These are phyloP conservation scores for Drosophila biarmipes DNA, from an alignment of 1,140 invertebrate species.

Conservation along the genomic window DNA sequence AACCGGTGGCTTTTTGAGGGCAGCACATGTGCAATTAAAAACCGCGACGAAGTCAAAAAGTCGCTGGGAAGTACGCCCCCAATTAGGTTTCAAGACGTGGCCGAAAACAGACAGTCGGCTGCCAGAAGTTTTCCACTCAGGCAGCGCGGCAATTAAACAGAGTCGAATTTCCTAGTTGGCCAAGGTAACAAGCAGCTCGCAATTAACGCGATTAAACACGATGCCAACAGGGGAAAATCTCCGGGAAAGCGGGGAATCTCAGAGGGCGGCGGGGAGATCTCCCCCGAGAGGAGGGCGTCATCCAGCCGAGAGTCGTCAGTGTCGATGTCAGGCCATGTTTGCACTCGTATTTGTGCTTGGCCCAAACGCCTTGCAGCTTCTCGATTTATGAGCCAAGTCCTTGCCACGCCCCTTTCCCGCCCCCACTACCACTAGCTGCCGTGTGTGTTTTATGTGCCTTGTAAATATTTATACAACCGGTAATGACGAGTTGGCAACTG, in stretches of 20 bases:
- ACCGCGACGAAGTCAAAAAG: constrained; percentile 63
- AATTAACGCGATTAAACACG: constrained; percentile 79
- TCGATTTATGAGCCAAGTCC: constrained; percentile 60
- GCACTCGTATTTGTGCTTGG: constrained; percentile 49
- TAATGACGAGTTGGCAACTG: constrained; percentile 73
- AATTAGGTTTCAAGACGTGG: constrained; percentile 56
- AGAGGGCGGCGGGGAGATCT: constrained; percentile 23
- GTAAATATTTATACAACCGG: constrained; percentile 77
- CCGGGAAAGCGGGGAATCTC: constrained; percentile 41
- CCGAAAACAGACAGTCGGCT: constrained; percentile 60
- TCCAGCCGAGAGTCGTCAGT: constrained; percentile 28
- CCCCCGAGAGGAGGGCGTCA: constrained; percentile 11
- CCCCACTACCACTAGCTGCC: constrained; percentile 1
- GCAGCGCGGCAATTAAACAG: constrained; percentile 59
- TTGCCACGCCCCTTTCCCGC: constrained; percentile 17
- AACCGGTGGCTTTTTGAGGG: constrained; percentile 37
- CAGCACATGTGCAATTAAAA: constrained; percentile 61
- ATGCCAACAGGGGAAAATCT: constrained; percentile 6
- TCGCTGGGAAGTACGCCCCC: constrained; percentile 29
- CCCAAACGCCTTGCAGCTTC: constrained; percentile 47
- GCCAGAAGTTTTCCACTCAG: constrained; percentile 30
- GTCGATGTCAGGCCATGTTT: constrained; percentile 47
- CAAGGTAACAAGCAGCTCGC: constrained; percentile 76
- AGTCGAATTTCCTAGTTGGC: constrained; percentile 46
- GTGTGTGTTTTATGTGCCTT: constrained; percentile 59